Evolutionary conservation across 1,140 invertebrate species (phyloP), one percentile per base, ranked within the genome.

Genomic region (Zeugodacus cucurbitae): DNA sequence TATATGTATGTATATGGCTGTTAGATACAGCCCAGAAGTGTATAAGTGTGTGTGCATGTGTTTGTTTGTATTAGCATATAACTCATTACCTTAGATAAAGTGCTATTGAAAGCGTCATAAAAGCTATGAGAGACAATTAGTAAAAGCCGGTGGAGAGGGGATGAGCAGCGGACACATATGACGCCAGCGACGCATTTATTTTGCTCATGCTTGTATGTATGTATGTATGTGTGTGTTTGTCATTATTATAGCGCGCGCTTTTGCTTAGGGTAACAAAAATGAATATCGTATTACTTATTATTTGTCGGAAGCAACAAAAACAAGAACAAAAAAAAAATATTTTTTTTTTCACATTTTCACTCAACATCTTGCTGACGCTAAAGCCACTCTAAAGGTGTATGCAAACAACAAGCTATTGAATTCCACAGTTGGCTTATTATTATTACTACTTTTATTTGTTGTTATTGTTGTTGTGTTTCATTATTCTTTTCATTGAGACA

Each of bases 211-310:
- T 78, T n/a, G 37, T 7, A 48, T 78, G 5, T n/a, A 26, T 48
- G 44, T 48, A 48, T 11, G 14, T 48, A 3, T 37, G 8, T 2
- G 20, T 22, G 37, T n/a, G 22, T 78, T 3, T 26, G n/a, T 0
- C 3, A 70, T 4, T 26, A 70, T 41, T 44, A 78, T 37, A 41
- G 74, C n/a, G 34, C 14, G 67, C 20, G n/a, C n/a, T n/a, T n/a
- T 7, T 37, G 34, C 67, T n/a, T 64, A 22, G 67, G 20, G 34
- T 34, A 74, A 37, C 67, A 37, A 82, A 48, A 48, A 29, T 44
- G 74, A 82, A 82, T 82, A 82, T 82, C 74, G 14, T 29, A 82
- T 82, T 82, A 82, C 74, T 82, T 82, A 26, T 82, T 82, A 82
- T 82, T 82, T 82, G 74, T 29, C 37, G n/a, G 34, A n/a, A 48